Conservation (phyloP, 1,140 invertebrate genomes). For the Zaprionus vittiger region DNA sequence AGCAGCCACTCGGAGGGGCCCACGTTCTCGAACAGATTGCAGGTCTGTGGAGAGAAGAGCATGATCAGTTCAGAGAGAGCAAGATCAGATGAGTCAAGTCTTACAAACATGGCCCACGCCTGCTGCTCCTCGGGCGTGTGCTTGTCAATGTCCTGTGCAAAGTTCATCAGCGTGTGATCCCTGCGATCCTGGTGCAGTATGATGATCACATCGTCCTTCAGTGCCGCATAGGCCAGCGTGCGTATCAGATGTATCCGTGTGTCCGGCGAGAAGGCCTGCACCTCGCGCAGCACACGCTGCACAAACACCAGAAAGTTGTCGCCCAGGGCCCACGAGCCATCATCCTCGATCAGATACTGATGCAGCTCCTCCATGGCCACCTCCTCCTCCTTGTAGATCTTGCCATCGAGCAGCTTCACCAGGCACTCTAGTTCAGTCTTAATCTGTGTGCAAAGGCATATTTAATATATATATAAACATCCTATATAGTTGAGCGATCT, state of each 20-base stretch:
- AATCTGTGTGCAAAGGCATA: slow-evolving; percentile 84
- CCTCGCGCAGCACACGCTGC: slow-evolving; percentile 87
- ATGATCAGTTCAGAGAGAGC: neutral
- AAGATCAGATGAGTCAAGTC: neutral
- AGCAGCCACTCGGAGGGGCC: slow-evolving; percentile 96
- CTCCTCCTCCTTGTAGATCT: slow-evolving; percentile 89
- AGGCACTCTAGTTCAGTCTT: slow-evolving; percentile 88
- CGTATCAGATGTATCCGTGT: slow-evolving; percentile 88
- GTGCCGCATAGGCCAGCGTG: slow-evolving; percentile 89
- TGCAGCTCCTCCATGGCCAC: slow-evolving; percentile 91
- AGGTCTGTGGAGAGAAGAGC: slow-evolving; percentile 88
- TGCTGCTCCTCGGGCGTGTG: slow-evolving; percentile 91
- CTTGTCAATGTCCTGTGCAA: slow-evolving; percentile 92
- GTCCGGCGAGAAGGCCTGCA: slow-evolving; percentile 86
- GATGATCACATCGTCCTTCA: slow-evolving; percentile 95
- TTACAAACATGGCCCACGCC: slow-evolving; percentile 92
- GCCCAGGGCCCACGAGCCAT: slow-evolving; percentile 95
- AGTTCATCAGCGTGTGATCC: slow-evolving; percentile 95
- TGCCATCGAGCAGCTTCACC: slow-evolving; percentile 87
- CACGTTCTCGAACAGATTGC: slow-evolving; percentile 95
- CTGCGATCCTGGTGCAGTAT: slow-evolving; percentile 95
- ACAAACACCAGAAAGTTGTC: slow-evolving; percentile 94
- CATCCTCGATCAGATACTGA: slow-evolving; percentile 94
- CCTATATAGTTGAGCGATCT: slow-evolving; percentile 66
- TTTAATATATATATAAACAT: neutral